Evolutionary conservation across 1,140 invertebrate species (phyloP).

Genomic region (Penaeus indicus): DNA sequence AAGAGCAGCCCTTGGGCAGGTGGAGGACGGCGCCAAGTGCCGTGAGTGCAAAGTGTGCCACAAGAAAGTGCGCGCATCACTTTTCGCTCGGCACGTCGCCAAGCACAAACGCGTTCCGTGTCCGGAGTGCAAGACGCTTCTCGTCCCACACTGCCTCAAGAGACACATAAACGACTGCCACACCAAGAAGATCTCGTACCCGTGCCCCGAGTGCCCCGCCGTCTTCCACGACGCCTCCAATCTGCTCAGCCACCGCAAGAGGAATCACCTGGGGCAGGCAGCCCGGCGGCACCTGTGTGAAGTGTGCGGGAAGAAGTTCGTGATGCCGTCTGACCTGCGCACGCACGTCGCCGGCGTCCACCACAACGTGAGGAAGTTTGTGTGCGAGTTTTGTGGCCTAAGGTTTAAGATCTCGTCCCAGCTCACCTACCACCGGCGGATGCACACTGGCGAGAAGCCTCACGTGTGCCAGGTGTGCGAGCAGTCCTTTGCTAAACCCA

Average conservation of each 20-base stretch:
- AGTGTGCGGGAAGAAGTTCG: slow-evolving; percentile 57
- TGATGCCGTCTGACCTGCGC: slow-evolving; percentile 41
- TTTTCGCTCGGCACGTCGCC: slow-evolving; percentile 38
- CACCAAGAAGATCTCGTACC: slow-evolving; percentile 17
- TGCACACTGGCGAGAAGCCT: slow-evolving; percentile 79
- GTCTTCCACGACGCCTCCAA: slow-evolving; percentile 55
- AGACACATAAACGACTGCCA: slow-evolving; percentile 42
- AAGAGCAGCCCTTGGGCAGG: background rate
- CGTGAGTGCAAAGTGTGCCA: slow-evolving; percentile 41
- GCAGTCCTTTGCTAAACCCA: slow-evolving; percentile 82
- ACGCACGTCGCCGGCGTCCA: slow-evolving; percentile 55
- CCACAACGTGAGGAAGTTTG: slow-evolving; percentile 53
- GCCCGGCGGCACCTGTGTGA: slow-evolving; percentile 52
- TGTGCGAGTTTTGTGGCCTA: slow-evolving; percentile 79
- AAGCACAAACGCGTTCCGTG: slow-evolving; percentile 39
- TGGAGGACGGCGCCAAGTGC: background rate
- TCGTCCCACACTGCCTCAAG: slow-evolving; percentile 27
- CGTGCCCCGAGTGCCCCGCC: slow-evolving; percentile 48
- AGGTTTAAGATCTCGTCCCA: slow-evolving; percentile 94
- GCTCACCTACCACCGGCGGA: slow-evolving; percentile 88
- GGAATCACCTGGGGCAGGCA: slow-evolving; percentile 59
- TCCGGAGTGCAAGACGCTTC: slow-evolving; percentile 13
- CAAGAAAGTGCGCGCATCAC: slow-evolving; percentile 1
- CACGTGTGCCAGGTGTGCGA: slow-evolving; percentile 79
- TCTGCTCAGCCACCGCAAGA: slow-evolving; percentile 51